Evolutionary conservation across 2,797 vertebrate genomes (phyloP).

Genomic region (Echeneis naucrates): DNA sequence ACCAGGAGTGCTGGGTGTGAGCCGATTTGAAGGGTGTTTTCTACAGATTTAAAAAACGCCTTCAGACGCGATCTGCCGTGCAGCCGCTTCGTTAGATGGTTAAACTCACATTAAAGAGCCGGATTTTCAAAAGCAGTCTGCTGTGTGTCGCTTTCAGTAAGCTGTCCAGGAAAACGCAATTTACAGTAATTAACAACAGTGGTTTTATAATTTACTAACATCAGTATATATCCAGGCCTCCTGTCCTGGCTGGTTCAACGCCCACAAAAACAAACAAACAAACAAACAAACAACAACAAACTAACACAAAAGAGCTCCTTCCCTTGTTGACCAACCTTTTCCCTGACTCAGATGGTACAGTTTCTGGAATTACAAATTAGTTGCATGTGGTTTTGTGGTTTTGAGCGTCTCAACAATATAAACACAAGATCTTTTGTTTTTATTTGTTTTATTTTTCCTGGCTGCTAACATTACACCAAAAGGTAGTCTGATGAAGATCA

Average conservation of each 20-base stretch:
- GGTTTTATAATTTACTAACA: rapidly evolving
- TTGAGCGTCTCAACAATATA: not conserved
- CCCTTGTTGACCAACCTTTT: conserved; percentile 10
- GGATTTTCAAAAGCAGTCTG: not conserved
- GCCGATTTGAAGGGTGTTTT: not conserved
- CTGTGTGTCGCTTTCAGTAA: conserved; percentile 47
- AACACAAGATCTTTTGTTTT: not conserved
- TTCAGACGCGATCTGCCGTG: rapidly evolving
- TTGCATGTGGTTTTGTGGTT: not conserved
- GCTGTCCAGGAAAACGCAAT: no score
- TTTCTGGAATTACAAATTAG: no score
- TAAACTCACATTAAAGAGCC: not conserved
- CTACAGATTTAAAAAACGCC: rapidly evolving
- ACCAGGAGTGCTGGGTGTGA: rapidly evolving
- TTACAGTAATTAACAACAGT: no score
- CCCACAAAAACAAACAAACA: not conserved
- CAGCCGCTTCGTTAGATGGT: no score
- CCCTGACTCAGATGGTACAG: conserved; percentile 1
- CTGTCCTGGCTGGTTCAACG: not conserved
- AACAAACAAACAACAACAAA: not conserved
- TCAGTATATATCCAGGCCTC: not conserved
- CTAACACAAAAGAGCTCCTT: no score
- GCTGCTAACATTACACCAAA: no score
- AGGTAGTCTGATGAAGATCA: no score
- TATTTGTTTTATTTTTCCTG: no score